phyloP scores from a whole-genome alignment of 2,113 vertebrate species.

The Dasyprocta punctata region DNA sequence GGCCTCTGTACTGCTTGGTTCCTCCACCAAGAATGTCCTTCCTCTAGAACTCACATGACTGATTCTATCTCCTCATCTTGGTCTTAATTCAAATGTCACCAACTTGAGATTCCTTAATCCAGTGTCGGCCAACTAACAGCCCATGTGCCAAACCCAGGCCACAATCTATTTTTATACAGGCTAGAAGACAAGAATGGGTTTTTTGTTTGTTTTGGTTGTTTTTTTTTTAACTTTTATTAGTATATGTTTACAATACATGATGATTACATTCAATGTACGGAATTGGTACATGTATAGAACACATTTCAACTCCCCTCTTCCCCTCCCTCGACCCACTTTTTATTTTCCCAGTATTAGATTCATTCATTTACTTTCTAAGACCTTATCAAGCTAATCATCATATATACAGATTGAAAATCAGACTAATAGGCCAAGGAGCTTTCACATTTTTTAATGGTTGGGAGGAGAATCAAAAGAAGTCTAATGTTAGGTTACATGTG shows the following conservation, averaged over 20 bases:
- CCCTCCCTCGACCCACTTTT: background rate
- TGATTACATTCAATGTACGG: background rate
- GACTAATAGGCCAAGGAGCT: background rate
- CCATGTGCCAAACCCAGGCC: background rate
- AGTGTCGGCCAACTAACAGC: background rate
- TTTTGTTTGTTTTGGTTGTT: background rate
- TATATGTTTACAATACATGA: background rate
- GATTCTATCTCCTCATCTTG: background rate
- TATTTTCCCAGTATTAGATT: background rate
- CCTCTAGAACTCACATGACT: background rate
- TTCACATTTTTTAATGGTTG: background rate
- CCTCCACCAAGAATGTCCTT: background rate
- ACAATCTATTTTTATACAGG: background rate
- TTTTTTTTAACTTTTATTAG: background rate
- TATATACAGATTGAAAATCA: background rate
- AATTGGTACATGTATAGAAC: background rate
- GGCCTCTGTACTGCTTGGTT: background rate
- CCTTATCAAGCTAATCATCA: background rate
- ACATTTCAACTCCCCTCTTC: background rate
- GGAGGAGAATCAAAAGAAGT: conserved; percentile 3
- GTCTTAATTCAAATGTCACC: background rate
- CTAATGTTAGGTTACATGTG: background rate
- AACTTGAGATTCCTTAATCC: background rate
- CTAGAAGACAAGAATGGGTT: background rate
- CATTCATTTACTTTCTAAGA: background rate